Conservation (phyloP, 37 sponge, comb jelly and placozoan species). For the Aplysina aerophoba region DNA sequence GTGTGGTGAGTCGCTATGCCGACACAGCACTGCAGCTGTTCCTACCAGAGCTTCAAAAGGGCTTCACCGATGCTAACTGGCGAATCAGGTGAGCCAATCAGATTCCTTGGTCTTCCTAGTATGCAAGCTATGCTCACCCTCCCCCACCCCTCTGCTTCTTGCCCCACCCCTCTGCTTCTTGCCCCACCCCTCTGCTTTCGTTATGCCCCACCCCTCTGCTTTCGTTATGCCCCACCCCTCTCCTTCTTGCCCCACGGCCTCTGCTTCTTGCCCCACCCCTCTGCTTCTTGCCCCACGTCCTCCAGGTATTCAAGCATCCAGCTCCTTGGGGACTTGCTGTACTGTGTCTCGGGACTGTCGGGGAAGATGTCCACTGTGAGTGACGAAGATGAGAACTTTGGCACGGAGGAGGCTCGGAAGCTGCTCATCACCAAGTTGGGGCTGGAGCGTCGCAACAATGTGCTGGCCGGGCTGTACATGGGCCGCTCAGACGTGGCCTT, state of each 20-base stretch:
- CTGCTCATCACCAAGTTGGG: constrained; percentile 79
- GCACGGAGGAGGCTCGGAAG: constrained; percentile 83
- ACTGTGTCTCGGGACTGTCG: constrained; percentile 88
- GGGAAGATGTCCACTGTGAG: constrained; percentile 98
- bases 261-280: no score
- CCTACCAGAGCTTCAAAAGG: constrained; percentile 88
- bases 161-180: not conserved
- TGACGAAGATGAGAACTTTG: constrained; percentile 98
- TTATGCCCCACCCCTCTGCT: constrained; percentile 10
- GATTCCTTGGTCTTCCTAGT: not conserved
- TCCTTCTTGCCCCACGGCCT: not conserved
- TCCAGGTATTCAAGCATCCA: constrained; percentile 81
- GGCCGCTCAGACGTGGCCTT: constrained; percentile 96
- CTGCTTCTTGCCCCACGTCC: not conserved
- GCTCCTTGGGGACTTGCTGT: constrained; percentile 96
- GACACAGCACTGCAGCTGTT: constrained; percentile 90
- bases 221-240: no score
- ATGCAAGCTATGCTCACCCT: not conserved
- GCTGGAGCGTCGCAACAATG: constrained; percentile 80
- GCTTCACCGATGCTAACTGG: constrained; percentile 94
- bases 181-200: not conserved
- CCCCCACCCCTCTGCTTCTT: not conserved
- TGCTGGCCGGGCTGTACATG: constrained; percentile 98
- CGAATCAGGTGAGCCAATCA: constrained; percentile 77
- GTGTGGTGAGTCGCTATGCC: constrained; percentile 85